These are phyloP conservation scores for Ophraella communa DNA, from an alignment of 2,888 invertebrate genomes.

Conservation along the genomic window DNA sequence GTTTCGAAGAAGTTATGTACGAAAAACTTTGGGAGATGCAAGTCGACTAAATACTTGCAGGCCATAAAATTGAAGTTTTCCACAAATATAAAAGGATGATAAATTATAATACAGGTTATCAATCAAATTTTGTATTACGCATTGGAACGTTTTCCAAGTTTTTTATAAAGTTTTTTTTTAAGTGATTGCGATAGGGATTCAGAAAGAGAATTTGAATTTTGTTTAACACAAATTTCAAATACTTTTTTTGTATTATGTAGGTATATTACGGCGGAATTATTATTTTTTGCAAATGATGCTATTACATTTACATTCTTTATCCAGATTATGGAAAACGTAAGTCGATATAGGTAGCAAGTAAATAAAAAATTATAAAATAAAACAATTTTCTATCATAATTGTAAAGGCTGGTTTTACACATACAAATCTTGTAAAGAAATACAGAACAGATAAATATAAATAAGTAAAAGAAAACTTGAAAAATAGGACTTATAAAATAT, in stretches of 20 bases:
- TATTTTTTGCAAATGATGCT: too few species aligned
- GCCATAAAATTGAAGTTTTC: constrained; percentile 41
- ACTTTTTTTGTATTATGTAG: constrained; percentile 10
- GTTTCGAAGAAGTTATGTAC: constrained; percentile 12
- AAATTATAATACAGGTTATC: constrained; percentile 45
- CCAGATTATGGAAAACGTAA: too few species aligned
- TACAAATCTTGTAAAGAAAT: too few species aligned
- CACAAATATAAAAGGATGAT: constrained; percentile 42
- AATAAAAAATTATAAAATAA: too few species aligned
- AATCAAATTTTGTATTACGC: constrained; percentile 44
- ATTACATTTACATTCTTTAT: too few species aligned
- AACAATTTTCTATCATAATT: too few species aligned
- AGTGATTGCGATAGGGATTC: constrained; percentile 15
- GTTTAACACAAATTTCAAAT: constrained; percentile 14
- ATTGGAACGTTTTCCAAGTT: constrained; percentile 44
- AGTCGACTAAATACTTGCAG: constrained; percentile 29
- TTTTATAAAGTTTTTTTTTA: constrained; percentile 45
- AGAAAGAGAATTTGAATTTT: not conserved
- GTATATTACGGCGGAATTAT: too few species aligned
- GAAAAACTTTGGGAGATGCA: constrained; percentile 24
- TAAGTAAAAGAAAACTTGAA: too few species aligned
- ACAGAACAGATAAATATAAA: too few species aligned
- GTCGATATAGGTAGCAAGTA: too few species aligned
- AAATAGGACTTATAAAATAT: too few species aligned
- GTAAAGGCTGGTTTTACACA: too few species aligned